Base-by-base conservation (phyloP, 37 sponge, comb jelly and placozoan genomes). In the Axinella damicornis region DNA sequence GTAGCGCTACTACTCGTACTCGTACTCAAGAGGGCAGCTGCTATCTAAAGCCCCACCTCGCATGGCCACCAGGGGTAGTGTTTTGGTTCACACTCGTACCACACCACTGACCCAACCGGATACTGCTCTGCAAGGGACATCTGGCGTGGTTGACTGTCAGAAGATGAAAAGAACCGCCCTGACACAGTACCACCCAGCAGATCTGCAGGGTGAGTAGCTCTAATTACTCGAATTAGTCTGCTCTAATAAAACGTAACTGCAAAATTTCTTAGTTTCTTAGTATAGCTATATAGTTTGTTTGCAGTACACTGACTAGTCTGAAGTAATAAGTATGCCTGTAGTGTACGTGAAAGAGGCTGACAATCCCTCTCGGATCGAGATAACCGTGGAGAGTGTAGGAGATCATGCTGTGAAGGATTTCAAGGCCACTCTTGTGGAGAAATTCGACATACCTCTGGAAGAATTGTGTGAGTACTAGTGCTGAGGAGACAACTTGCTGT, bases 1-100 rank as follows among this genome's bases (percentile, higher is more conserved):
- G n/a, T n/a, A n/a, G n/a, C n/a, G n/a, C n/a, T n/a, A n/a, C n/a
- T n/a, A n/a, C n/a, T n/a, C n/a, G n/a, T n/a, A n/a, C n/a, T n/a
- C n/a, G n/a, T n/a, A n/a, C n/a, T n/a, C n/a, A n/a, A n/a, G n/a
- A n/a, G n/a, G n/a, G n/a, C n/a, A n/a, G n/a, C n/a, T n/a, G n/a
- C n/a, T 12, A 69, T 2, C 35, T 37, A 11, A 2, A 24, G 14
- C 20, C 74, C 2, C 30, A 74, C 74, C 74, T 65, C 56, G 58
- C 71, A 81, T 2, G 81, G 81, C 81, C 81, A 81, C 81, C 81
- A 81, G 25, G 69, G 57, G 30, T 25, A 67, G 21, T 37, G 27
- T 56, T 2, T 55, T 11, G 18, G 15, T 13, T 70, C 53, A 25
- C 27, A 22, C 22, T 71, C 72, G 22, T 56, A 57, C 81, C 81